Evolutionary conservation across 1,140 invertebrate genomes (phyloP).

Genomic region (Solenopsis invicta): DNA sequence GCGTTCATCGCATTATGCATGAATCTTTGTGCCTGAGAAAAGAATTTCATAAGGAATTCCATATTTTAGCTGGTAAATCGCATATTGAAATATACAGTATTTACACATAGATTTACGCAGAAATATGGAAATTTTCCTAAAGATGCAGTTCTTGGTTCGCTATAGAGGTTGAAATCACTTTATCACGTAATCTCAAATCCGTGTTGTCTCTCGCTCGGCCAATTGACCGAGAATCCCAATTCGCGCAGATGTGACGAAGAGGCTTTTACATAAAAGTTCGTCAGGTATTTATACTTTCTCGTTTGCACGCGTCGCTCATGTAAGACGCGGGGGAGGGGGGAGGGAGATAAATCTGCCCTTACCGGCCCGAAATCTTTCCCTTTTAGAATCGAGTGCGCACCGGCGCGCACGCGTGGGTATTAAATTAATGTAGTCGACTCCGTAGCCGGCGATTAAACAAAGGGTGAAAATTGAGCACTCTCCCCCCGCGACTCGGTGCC

Average conservation of each 20-base stretch:
- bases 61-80: not conserved
- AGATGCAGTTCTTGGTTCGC: not conserved
- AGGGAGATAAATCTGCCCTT: not conserved
- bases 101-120: not conserved
- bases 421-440: conserved; percentile 86
- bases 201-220: too few relatives aligned
- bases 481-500: conserved; percentile 48
- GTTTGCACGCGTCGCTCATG: not conserved
- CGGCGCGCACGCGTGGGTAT: conserved; percentile 79
- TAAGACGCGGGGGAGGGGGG: conserved; percentile 67
- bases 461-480: conserved; percentile 85
- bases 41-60: not conserved
- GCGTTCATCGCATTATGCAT: not conserved
- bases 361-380: conserved; percentile 20
- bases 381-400: conserved; percentile 31
- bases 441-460: conserved; percentile 84
- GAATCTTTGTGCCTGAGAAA: not conserved
- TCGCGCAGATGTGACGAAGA: conserved; percentile 43
- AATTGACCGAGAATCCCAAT: not conserved
- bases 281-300: conserved; percentile 26
- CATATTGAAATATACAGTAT: not conserved
- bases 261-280: not conserved
- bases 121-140: not conserved
- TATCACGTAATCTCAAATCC: not conserved
- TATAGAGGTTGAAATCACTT: not conserved